Evolutionary conservation across 2,888 invertebrate genomes (phyloP).

Genomic region (Plagodis dolabraria): DNA sequence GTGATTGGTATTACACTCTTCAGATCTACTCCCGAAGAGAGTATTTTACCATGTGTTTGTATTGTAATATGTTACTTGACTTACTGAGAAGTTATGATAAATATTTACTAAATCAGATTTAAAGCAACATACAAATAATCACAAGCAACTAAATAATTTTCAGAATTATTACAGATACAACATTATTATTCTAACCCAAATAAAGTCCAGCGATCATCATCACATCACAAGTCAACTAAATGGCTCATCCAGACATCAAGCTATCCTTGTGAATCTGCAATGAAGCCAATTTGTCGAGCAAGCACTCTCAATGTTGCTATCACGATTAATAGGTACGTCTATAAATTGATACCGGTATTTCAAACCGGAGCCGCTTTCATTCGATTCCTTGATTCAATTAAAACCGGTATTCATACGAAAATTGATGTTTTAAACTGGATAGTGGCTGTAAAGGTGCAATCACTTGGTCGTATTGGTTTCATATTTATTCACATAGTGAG

Average conservation of each 20-base stretch:
- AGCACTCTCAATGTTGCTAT: conserved; percentile 31
- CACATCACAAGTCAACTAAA: conserved; percentile 3
- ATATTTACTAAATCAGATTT: too few species aligned
- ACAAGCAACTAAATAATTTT: too few species aligned
- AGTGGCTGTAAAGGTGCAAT: conserved; percentile 29
- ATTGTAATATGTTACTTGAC: too few species aligned
- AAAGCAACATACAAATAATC: too few species aligned
- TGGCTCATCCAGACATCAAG: neutral
- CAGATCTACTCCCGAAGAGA: too few species aligned
- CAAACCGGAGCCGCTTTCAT: conserved; percentile 27
- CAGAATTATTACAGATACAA: too few species aligned
- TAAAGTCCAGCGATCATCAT: neutral
- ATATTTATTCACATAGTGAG: neutral
- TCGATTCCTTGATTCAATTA: conserved; percentile 35
- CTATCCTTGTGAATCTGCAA: conserved; percentile 12
- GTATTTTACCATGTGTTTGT: too few species aligned
- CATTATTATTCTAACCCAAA: too few species aligned
- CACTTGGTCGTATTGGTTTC: conserved; percentile 9
- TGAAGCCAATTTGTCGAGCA: conserved; percentile 37
- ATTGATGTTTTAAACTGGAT: conserved; percentile 29
- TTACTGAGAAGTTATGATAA: too few species aligned
- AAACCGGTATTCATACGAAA: conserved; percentile 30
- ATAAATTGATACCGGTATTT: conserved; percentile 37
- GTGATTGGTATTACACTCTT: too few species aligned
- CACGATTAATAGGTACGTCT: conserved; percentile 16